Percentiles rank a stretch among this genome's conserved stretches.
phyloP scores from a whole-genome alignment of 1,140 invertebrate genomes.

The Aricia agestis region DNA sequence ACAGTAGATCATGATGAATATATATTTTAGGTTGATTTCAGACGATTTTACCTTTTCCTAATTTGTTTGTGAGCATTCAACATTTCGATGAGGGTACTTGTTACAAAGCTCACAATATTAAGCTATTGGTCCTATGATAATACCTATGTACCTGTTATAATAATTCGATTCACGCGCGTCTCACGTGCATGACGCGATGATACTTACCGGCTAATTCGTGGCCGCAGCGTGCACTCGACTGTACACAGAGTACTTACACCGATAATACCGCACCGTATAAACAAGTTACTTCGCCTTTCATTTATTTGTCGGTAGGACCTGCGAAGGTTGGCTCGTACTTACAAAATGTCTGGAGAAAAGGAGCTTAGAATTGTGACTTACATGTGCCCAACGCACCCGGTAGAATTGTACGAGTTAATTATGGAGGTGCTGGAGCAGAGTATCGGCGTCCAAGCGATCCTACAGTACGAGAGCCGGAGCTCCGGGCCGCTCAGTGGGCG shows the following conservation, averaged over 20 bases:
- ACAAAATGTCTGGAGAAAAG: slow-evolving; percentile 48
- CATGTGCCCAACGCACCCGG: slow-evolving; percentile 79
- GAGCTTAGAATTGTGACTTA: slow-evolving; percentile 77
- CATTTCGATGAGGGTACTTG: no score
- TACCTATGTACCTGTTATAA: not conserved
- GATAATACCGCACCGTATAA: not conserved
- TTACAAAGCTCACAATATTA: not conserved
- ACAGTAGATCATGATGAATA: no score
- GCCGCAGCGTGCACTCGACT: slow-evolving; percentile 34
- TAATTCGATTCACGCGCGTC: slow-evolving; percentile 26
- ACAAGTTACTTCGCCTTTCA: slow-evolving; percentile 6
- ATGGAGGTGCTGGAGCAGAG: slow-evolving; percentile 76
- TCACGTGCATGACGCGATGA: slow-evolving; percentile 37
- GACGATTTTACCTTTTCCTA: no score
- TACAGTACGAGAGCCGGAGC: slow-evolving; percentile 78
- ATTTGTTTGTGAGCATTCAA: no score
- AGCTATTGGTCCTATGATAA: not conserved
- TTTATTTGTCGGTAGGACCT: slow-evolving; percentile 11
- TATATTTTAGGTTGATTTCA: no score
- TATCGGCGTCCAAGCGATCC: slow-evolving; percentile 68
- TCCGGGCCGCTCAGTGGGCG: slow-evolving; percentile 68
- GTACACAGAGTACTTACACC: slow-evolving; percentile 33
- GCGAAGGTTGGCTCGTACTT: slow-evolving; percentile 5
- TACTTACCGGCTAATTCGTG: slow-evolving; percentile 39
- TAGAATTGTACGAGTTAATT: slow-evolving; percentile 78